Percentiles rank a stretch among this genome's conserved stretches.
These are phyloP conservation scores for Campaea margaritaria DNA, from an alignment of 2,888 invertebrate species.

Conservation along the genomic window DNA sequence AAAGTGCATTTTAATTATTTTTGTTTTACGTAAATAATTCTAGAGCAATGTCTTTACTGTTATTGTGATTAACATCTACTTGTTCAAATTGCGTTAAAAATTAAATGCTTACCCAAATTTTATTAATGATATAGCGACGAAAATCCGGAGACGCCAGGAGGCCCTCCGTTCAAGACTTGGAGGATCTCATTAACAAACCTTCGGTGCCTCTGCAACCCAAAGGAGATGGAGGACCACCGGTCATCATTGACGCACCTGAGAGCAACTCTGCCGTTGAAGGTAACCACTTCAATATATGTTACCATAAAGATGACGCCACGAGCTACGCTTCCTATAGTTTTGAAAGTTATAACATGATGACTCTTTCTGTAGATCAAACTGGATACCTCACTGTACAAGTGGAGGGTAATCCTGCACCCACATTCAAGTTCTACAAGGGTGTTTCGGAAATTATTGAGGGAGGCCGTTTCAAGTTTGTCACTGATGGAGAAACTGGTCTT, in stretches of 20 bases:
- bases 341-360: not conserved
- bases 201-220: conserved; percentile 94
- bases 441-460: conserved; percentile 97
- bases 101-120: conserved; percentile 45
- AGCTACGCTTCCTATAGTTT: conserved; percentile 1
- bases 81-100: conserved; percentile 4
- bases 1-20: not conserved
- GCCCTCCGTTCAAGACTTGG: conserved; percentile 95
- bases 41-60: conserved; percentile 43
- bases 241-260: conserved; percentile 96
- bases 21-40: conserved; percentile 9
- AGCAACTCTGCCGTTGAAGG: conserved; percentile 99
- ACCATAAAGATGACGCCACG: not conserved
- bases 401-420: conserved; percentile 97
- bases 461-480: conserved; percentile 97
- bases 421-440: conserved; percentile 98
- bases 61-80: conserved; percentile 66
- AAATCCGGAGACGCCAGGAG: conserved; percentile 96
- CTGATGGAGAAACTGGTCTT: conserved; percentile 96
- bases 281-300: conserved; percentile 60
- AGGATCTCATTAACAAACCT: conserved; percentile 95
- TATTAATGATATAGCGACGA: conserved; percentile 86
- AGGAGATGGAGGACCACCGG: conserved; percentile 93
- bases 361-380: conserved; percentile 89
- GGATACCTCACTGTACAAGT: conserved; percentile 97